Evolutionary conservation across 2,888 invertebrate genomes (phyloP).

Genomic region (Arrhopalites spinosus): DNA sequence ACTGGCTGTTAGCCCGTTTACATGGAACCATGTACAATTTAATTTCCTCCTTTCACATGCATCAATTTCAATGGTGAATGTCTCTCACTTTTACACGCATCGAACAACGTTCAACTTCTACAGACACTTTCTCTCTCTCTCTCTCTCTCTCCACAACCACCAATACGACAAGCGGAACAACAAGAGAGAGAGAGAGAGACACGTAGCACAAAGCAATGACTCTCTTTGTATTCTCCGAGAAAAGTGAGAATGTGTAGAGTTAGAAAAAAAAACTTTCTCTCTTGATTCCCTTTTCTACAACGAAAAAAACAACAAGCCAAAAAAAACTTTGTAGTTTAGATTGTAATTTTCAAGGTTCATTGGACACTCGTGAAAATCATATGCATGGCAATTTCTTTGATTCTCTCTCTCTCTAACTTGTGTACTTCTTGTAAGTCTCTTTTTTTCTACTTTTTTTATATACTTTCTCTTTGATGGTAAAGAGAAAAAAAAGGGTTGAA

Average conservation of each 20-base stretch:
- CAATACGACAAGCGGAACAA: neutral
- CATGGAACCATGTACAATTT: neutral
- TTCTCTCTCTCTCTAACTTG: neutral
- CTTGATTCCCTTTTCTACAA: neutral
- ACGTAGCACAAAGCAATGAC: neutral
- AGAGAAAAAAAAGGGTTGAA: neutral
- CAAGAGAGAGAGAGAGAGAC: neutral
- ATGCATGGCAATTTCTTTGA: neutral
- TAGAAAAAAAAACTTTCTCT: no score
- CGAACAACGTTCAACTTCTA: neutral
- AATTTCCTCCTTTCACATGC: slow-evolving; percentile 1
- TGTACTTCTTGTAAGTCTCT: neutral
- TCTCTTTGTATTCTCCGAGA: no score
- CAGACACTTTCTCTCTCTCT: neutral
- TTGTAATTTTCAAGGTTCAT: no score
- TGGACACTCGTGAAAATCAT: neutral
- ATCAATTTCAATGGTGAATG: neutral
- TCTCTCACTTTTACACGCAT: neutral
- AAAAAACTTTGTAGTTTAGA: no score
- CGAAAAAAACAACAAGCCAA: no score
- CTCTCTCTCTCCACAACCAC: no score
- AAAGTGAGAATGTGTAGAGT: no score
- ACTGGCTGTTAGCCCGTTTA: neutral
- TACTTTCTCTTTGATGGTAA: neutral
- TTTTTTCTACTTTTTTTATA: neutral